These are phyloP conservation scores for Hypolimnas misippus DNA, from an alignment of 2,888 invertebrate genomes.

Conservation along the genomic window DNA sequence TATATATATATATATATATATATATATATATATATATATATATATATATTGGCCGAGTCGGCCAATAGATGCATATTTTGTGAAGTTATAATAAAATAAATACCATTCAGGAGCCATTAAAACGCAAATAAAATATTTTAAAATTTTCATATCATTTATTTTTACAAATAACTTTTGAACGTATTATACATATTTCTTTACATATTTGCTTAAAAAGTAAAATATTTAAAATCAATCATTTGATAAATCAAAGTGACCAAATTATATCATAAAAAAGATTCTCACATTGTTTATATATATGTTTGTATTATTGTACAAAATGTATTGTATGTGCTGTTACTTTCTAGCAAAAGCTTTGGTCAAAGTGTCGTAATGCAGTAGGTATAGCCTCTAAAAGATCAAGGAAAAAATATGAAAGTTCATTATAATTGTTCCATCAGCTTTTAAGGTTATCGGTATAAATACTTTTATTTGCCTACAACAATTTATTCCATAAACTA, in stretches of 20 bases:
- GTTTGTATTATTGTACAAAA: neutral
- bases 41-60: no score
- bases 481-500: neutral
- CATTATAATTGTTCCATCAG: neutral
- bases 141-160: neutral
- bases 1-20: no score
- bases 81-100: no score
- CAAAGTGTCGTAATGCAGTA: no score
- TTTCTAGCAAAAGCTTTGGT: no score
- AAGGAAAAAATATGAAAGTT: neutral
- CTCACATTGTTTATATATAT: neutral
- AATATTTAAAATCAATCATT: conserved; percentile 10
- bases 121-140: no score
- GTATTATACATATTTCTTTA: neutral
- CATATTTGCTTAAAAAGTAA: neutral
- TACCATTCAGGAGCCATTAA: no score
- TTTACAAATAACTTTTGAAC: neutral
- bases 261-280: no score
- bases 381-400: neutral
- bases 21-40: no score
- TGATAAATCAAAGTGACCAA: neutral
- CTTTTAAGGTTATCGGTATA: neutral
- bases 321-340: no score
- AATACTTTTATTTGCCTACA: neutral
- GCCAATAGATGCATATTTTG: no score